These are phyloP conservation scores for Synanthedon tipuliformis DNA, from an alignment of 2,888 invertebrate species.

Conservation along the genomic window DNA sequence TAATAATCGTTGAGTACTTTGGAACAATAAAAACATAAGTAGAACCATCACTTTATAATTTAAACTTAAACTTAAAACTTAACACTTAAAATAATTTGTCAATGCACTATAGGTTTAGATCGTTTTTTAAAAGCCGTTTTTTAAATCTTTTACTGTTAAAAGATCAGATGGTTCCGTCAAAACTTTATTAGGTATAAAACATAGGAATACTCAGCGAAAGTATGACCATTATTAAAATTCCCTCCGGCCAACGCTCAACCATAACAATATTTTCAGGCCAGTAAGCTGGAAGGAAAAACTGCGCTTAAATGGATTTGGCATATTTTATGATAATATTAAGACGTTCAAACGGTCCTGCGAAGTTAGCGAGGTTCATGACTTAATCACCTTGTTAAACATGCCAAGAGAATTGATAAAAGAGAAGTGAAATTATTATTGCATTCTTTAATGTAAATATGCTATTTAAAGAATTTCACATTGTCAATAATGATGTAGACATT, in stretches of 20 bases:
- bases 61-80: too few species aligned
- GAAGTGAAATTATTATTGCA: too few species aligned
- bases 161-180: conserved; percentile 8
- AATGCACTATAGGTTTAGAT: too few species aligned
- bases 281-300: conserved; percentile 45
- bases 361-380: conserved; percentile 1
- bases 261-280: conserved; percentile 48
- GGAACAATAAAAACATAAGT: too few species aligned
- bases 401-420: not conserved
- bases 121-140: too few species aligned
- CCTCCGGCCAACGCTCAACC: conserved; percentile 25
- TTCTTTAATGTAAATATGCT: too few species aligned
- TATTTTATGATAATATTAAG: conserved; percentile 32
- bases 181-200: conserved; percentile 31
- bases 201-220: conserved; percentile 13
- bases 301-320: conserved; percentile 49
- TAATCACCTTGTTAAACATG: conserved; percentile 1
- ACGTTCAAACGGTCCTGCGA: conserved; percentile 25
- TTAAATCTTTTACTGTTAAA: conserved; percentile 2
- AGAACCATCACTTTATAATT: too few species aligned
- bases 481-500: too few species aligned
- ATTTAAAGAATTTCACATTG: too few species aligned
- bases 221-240: conserved; percentile 27
- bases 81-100: too few species aligned
- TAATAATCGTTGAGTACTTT: too few species aligned